Evolutionary conservation across 1,140 invertebrate species (phyloP).

Genomic region (Trichonephila clavipes): DNA sequence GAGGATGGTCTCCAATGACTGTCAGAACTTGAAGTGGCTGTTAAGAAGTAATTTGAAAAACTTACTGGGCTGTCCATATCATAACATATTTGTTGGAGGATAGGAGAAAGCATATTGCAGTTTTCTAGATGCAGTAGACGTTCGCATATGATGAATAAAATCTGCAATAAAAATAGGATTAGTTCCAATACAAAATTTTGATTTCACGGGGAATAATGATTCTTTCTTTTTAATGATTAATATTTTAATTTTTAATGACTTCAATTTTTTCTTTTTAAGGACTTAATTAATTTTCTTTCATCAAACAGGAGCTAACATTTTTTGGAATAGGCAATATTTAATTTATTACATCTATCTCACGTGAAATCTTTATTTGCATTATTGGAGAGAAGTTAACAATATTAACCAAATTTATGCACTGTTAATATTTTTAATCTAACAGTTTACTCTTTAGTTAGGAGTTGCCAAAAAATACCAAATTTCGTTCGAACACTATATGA

Average conservation of each 20-base stretch:
- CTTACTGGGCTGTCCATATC: constrained; percentile 67
- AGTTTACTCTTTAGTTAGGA: too few species aligned
- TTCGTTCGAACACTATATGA: too few species aligned
- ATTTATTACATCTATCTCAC: neutral
- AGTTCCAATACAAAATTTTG: neutral
- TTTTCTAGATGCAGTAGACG: constrained; percentile 85
- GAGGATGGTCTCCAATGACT: constrained; percentile 80
- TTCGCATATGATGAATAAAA: constrained; percentile 89
- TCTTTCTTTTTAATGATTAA: too few species aligned
- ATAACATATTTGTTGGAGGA: constrained; percentile 67
- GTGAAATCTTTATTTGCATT: too few species aligned
- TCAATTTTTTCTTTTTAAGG: too few species aligned
- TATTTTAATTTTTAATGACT: too few species aligned
- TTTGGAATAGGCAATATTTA: neutral
- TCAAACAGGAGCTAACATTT: neutral
- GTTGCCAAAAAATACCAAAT: too few species aligned
- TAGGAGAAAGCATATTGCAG: constrained; percentile 68
- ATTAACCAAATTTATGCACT: too few species aligned
- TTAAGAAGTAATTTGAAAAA: constrained; percentile 71
- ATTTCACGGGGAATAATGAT: neutral
- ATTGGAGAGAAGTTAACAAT: too few species aligned
- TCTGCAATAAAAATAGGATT: constrained; percentile 82
- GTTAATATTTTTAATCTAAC: too few species aligned
- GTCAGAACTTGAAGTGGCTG: constrained; percentile 60
- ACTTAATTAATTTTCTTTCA: too few species aligned